phyloP scores from a whole-genome alignment of 2,113 vertebrate genomes.

The Aspiorhynchus laticeps region DNA sequence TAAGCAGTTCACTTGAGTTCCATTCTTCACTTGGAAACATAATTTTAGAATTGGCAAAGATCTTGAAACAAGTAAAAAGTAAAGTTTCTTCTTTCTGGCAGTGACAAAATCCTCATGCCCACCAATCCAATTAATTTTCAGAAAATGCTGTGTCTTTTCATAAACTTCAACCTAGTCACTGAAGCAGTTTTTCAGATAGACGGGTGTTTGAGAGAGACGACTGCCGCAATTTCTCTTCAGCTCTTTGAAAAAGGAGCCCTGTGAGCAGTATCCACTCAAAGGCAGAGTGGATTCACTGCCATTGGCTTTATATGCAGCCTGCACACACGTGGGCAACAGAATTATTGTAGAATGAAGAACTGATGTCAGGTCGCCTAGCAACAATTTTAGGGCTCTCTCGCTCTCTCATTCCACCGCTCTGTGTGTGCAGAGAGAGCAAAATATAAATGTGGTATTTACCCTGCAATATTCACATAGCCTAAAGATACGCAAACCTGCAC shows the following conservation, averaged over 20 bases:
- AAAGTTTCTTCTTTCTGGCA: neutral
- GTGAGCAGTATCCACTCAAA: conserved; percentile 41
- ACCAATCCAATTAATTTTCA: neutral
- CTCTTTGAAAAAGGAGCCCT: conserved; percentile 42
- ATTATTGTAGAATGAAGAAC: conserved; percentile 64
- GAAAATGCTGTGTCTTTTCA: neutral
- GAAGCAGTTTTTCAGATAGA: conserved; percentile 15
- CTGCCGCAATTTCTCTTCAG: neutral
- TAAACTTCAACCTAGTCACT: neutral
- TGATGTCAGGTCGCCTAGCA: conserved; percentile 76
- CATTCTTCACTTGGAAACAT: conserved; percentile 65
- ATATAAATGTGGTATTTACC: conserved; percentile 23
- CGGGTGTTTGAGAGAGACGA: neutral
- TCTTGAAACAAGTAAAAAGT: neutral
- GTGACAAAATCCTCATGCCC: conserved; percentile 10
- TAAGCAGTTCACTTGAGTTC: conserved; percentile 73
- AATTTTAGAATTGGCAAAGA: neutral
- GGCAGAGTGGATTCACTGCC: conserved; percentile 25
- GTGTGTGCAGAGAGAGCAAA: neutral
- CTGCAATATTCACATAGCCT: neutral
- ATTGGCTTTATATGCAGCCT: conserved; percentile 58
- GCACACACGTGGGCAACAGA: conserved; percentile 64
- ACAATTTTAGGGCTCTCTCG: conserved; percentile 59
- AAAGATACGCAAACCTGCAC: neutral
- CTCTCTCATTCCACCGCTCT: conserved; percentile 36